Percentiles rank a stretch among this genome's conserved stretches.
Evolutionary conservation across 2,888 invertebrate species (phyloP).

Genomic region (Polymixis flavicincta): DNA sequence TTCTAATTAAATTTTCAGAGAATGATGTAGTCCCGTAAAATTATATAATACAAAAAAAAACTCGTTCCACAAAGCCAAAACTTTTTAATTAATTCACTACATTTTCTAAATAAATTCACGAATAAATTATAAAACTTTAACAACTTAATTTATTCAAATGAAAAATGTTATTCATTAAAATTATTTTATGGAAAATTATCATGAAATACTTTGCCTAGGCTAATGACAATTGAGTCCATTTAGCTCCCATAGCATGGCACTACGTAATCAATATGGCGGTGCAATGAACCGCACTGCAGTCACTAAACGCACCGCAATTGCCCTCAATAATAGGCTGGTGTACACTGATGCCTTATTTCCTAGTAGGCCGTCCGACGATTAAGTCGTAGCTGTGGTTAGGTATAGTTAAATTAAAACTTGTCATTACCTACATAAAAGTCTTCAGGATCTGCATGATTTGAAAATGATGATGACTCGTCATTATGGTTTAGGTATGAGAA

Average conservation of each 20-base stretch:
- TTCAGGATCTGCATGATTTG: background rate
- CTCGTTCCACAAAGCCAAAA: background rate
- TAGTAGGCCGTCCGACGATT: conserved; percentile 25
- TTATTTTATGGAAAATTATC: conserved; percentile 21
- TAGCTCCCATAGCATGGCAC: conserved; percentile 48
- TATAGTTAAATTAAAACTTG: background rate
- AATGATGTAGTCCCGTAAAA: background rate
- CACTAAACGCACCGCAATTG: conserved; percentile 62
- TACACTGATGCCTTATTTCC: conserved; percentile 51
- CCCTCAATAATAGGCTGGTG: conserved; percentile 50
- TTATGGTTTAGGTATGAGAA: conserved; percentile 25
- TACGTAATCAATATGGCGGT: conserved; percentile 65
- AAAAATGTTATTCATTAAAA: conserved; percentile 7
- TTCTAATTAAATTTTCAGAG: conserved; percentile 4
- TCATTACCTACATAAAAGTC: background rate
- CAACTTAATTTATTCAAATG: conserved; percentile 13
- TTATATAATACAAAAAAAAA: background rate
- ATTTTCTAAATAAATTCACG: background rate
- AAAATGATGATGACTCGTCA: conserved; percentile 52
- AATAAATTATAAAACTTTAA: background rate
- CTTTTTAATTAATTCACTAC: background rate
- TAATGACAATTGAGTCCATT: conserved; percentile 58
- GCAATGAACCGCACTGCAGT: conserved; percentile 68
- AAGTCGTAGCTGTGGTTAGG: conserved; percentile 28
- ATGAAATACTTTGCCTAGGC: conserved; percentile 33